These are phyloP conservation scores for Drosophila nannoptera DNA, from an alignment of 1,140 invertebrate genomes.

Conservation along the genomic window DNA sequence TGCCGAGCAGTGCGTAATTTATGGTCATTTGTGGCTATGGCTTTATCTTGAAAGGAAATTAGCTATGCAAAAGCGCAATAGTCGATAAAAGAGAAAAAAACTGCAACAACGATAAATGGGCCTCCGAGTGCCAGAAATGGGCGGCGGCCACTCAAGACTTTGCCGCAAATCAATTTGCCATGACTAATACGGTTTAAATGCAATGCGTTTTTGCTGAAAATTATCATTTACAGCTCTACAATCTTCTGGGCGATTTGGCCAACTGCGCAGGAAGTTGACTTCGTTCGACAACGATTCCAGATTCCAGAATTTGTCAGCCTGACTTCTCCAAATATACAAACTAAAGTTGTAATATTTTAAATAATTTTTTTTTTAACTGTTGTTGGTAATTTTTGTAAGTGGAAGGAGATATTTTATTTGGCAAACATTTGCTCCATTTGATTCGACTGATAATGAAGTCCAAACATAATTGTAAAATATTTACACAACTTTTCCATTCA, in stretches of 20 bases:
- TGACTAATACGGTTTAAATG: constrained; percentile 69
- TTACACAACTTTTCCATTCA: constrained; percentile 15
- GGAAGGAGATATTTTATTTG: neutral
- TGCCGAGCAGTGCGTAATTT: constrained; percentile 62
- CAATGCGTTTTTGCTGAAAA: constrained; percentile 44
- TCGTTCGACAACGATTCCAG: neutral
- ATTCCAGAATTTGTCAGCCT: neutral
- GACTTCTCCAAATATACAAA: too few species aligned
- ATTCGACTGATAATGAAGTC: constrained; percentile 13
- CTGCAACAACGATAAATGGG: constrained; percentile 43
- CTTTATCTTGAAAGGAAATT: constrained; percentile 76
- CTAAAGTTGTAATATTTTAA: neutral
- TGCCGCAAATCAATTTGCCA: constrained; percentile 60
- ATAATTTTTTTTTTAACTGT: neutral
- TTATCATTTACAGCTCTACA: constrained; percentile 29
- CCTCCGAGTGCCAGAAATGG: constrained; percentile 53
- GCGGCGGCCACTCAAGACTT: constrained; percentile 18
- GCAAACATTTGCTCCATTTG: neutral
- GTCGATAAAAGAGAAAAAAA: constrained; percentile 46
- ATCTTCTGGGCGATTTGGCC: constrained; percentile 9
- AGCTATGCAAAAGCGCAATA: constrained; percentile 44
- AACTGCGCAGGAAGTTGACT: constrained; percentile 10
- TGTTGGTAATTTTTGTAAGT: neutral
- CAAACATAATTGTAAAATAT: constrained; percentile 16
- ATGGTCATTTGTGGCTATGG: constrained; percentile 64